Percentiles rank a stretch among this genome's conserved stretches.
These are phyloP conservation scores for Cistogaster globosa DNA, from an alignment of 2,888 invertebrate genomes.

Conservation along the genomic window DNA sequence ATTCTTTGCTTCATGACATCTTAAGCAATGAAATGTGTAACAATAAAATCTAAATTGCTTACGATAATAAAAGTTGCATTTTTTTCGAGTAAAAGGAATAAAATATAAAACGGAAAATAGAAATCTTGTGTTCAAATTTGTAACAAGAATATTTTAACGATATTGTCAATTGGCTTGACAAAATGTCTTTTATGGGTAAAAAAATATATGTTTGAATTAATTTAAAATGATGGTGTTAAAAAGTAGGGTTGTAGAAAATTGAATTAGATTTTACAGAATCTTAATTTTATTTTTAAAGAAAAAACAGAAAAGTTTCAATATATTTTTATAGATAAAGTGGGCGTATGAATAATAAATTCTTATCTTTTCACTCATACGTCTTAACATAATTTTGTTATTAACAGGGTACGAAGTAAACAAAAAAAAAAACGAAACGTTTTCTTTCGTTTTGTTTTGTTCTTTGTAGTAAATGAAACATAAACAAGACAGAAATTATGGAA, in stretches of 20 bases:
- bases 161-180: slow-evolving; percentile 67
- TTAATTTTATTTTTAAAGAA: neutral
- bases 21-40: slow-evolving; percentile 58
- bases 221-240: slow-evolving; percentile 12
- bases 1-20: slow-evolving; percentile 44
- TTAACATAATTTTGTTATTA: no score
- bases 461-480: no score
- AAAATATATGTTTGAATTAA: slow-evolving; percentile 24
- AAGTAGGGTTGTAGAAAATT: neutral
- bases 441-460: no score
- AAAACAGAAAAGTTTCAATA: no score
- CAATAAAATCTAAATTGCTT: slow-evolving; percentile 69
- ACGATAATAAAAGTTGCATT: slow-evolving; percentile 61
- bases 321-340: no score
- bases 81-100: neutral
- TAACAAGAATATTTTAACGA: slow-evolving; percentile 63
- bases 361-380: no score
- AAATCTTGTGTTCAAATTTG: slow-evolving; percentile 43
- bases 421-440: no score
- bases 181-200: slow-evolving; percentile 41
- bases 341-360: no score
- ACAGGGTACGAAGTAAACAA: no score
- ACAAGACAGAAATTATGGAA: no score
- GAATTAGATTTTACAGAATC: neutral
- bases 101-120: slow-evolving; percentile 9